These are phyloP conservation scores for Cryptocephalus primarius DNA, from an alignment of 2,888 invertebrate species.

Conservation along the genomic window DNA sequence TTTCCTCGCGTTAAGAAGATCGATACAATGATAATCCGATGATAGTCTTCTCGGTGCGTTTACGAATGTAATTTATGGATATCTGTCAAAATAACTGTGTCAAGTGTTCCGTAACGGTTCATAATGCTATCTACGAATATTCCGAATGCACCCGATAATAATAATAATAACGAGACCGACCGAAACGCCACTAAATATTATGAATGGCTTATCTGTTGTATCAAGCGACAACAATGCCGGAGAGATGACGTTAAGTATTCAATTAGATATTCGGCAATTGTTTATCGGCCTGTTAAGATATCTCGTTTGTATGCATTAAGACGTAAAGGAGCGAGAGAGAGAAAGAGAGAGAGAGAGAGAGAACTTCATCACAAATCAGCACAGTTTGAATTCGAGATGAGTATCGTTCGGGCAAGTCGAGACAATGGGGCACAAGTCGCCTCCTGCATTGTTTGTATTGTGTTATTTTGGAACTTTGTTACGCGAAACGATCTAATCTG, in stretches of 20 bases:
- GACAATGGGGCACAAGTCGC: neutral
- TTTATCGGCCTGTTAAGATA: conserved; percentile 10
- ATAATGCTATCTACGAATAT: neutral
- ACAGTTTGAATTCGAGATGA: too few species aligned
- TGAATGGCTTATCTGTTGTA: conserved; percentile 9
- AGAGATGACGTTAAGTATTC: conserved; percentile 9
- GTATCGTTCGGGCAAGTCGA: too few species aligned
- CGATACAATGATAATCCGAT: too few species aligned
- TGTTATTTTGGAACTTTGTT: too few species aligned
- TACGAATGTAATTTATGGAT: neutral
- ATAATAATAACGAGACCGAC: neutral
- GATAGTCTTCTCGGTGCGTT: too few species aligned
- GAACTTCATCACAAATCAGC: too few species aligned
- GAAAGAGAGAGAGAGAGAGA: too few species aligned
- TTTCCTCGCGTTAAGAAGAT: too few species aligned
- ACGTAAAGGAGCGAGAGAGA: too few species aligned
- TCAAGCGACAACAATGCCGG: conserved; percentile 8
- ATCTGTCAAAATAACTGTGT: neutral
- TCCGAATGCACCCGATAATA: neutral
- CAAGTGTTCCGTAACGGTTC: neutral
- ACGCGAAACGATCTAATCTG: too few species aligned
- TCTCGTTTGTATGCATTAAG: conserved; percentile 2
- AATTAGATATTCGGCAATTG: conserved; percentile 7
- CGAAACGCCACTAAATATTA: conserved; percentile 5
- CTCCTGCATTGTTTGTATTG: neutral